These are phyloP conservation scores for Zhuqinia jingwanae DNA, from an alignment of 2,888 invertebrate species.

Conservation along the genomic window DNA sequence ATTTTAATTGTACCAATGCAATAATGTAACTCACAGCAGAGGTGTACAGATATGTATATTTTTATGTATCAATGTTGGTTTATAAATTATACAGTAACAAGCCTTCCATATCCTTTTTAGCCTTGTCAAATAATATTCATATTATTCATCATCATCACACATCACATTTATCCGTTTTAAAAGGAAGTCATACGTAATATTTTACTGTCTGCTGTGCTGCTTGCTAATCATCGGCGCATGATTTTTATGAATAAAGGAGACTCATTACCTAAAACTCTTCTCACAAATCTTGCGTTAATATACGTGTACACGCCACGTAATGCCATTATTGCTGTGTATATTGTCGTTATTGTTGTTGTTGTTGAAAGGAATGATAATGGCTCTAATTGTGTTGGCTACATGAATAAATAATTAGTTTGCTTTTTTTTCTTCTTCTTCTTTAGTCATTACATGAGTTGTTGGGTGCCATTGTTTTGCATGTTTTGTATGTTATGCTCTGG, in stretches of 20 bases:
- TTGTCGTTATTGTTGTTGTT: constrained; percentile 20
- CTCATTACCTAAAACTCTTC: too few species aligned
- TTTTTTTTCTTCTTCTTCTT: too few species aligned
- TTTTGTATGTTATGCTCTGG: neutral
- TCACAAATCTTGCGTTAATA: neutral
- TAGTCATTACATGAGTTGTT: constrained; percentile 61
- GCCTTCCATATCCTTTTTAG: too few species aligned
- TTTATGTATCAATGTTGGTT: too few species aligned
- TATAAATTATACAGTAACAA: too few species aligned
- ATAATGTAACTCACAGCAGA: too few species aligned
- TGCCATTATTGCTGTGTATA: neutral
- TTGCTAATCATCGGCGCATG: neutral
- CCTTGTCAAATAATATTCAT: too few species aligned
- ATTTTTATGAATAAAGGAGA: constrained; percentile 1
- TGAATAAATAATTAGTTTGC: constrained; percentile 71
- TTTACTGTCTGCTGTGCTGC: neutral
- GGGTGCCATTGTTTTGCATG: constrained; percentile 60
- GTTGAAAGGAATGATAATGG: constrained; percentile 59
- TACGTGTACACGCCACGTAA: too few species aligned
- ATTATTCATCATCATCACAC: neutral
- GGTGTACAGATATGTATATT: too few species aligned
- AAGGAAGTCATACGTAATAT: neutral
- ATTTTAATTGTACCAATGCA: too few species aligned
- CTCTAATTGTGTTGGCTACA: constrained; percentile 59
- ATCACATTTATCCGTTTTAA: neutral